Conservation (phyloP, 2,888 invertebrate genomes). For the Cosmia trapezina region DNA sequence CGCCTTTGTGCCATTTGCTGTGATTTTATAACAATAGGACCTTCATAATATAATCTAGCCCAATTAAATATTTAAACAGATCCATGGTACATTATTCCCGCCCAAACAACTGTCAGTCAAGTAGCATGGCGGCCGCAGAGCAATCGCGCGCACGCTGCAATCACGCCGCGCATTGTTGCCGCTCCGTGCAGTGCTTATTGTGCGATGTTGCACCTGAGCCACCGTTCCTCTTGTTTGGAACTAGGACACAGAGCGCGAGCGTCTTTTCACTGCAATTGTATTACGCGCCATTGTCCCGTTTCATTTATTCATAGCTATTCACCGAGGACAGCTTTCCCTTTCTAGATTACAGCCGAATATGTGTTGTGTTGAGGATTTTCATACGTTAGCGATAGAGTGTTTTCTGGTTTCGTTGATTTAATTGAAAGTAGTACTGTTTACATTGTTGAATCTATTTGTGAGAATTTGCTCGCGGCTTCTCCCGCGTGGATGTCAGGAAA, state of each 20-base stretch:
- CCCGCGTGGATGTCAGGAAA: no score
- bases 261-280: conserved; percentile 89
- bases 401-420: conserved; percentile 28
- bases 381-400: conserved; percentile 20
- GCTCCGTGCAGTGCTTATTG: conserved; percentile 75
- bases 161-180: conserved; percentile 76
- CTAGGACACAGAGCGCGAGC: conserved; percentile 83
- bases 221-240: conserved; percentile 85
- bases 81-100: conserved; percentile 41
- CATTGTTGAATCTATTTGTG: not conserved
- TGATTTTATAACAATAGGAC: not conserved
- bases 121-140: conserved; percentile 62
- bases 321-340: conserved; percentile 80
- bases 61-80: conserved; percentile 22
- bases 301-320: conserved; percentile 82
- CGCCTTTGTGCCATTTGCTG: not conserved
- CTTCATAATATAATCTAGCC: not conserved
- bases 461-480: not conserved
- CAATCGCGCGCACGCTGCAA: conserved; percentile 72
- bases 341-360: conserved; percentile 72
- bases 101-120: conserved; percentile 69
- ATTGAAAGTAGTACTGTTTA: not conserved
- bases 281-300: conserved; percentile 85
- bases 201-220: conserved; percentile 80
- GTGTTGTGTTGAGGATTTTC: conserved; percentile 40